Base-by-base conservation (phyloP, 2,797 vertebrate species). In the Eutrigla gurnardus region DNA sequence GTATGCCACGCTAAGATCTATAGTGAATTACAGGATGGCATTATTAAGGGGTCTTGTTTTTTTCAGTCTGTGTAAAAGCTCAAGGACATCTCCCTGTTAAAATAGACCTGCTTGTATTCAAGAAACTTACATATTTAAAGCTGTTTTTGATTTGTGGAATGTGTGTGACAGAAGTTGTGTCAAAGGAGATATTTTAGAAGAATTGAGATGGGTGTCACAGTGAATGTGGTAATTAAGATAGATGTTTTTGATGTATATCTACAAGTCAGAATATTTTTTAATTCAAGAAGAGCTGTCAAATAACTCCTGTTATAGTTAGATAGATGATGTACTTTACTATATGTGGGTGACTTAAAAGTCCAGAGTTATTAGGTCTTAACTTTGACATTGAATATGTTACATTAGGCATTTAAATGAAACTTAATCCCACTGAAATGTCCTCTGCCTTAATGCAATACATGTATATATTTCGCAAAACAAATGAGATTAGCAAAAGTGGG, bases 31-130 rank as follows among this genome's bases (percentile, higher is more conserved):
- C 69, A 74, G 59, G 47, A 53, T 54, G 57, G 37, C 53, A 57
- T 75, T 60, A 76, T 72, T 62, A 62, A 3, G 63, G 55, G 59
- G 14, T 80, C 40, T 65, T 68, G 12, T 74, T 77, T n/a, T 59
- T 68, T 53, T 50, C 17, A 15, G 52, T 11, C 47, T 80, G 70
- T 58, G 64, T 73, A 69, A 75, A 81, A 70, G 59, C 70, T 83
- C 58, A 77, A 77, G 78, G 70, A 74, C 60, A 49, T 63, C 40
- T 53, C 13, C 50, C 33, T 45, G 25, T 86, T 77, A 39, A 76
- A 6, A 58, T 47, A 73, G 33, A 18, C 35, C 57, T 8, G 12
- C 15, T 70, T 52, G 68, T 7, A 73, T 59, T 73, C 2, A 37
- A 42, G 42, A 49, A 25, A 77, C 10, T 25, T 25, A 61, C 32